Evolutionary conservation across 2,113 vertebrate species (phyloP), one percentile per base, ranked within the genome.

Genomic region (Reinhardtius hippoglossoides): DNA sequence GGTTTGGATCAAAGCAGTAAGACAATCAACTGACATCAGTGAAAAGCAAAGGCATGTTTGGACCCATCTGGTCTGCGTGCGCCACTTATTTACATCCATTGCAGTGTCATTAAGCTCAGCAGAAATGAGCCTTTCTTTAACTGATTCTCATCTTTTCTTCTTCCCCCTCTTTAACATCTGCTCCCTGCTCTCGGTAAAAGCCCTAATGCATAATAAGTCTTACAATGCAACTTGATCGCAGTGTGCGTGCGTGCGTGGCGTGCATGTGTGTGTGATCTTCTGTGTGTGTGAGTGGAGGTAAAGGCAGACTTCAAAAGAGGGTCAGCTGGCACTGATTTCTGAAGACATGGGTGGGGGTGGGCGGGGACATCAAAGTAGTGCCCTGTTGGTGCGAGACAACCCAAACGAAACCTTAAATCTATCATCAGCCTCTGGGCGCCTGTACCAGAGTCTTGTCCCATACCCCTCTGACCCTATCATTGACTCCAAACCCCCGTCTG

Each of bases 341-440:
- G 61, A 23, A 74, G 79, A 90, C 87, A 72, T 54, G 70, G 62
- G 71, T 71, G 82, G 84, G 89, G 86, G 85, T 63, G 68, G 80
- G 74, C 9, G 54, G 58, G 52, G 71, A 93, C 89, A 93, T 94
- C 92, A 95, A 95, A 94, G 93, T 81, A 71, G 87, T 87, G 76
- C 71, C 80, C 85, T 80, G 76, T 82, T 84, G 78, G 77, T 84
- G 69, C 76, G 42, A 70, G 73, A 81, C 77, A 81, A 77, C 81
- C 71, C 81, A 66, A 73, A 40, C n/a, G 55, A 76, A 87, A 87
- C 80, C 74, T 81, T 85, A 82, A 89, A 92, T 92, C 88, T 83
- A 89, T 91, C 90, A 92, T 83, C 85, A 80, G 85, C 89, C 71
- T 80, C 46, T 8, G 85, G 91, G 91, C 73, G 70, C 77, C 81